These are phyloP conservation scores for Phodopus roborovskii DNA, from an alignment of 2,113 vertebrate genomes.

Conservation along the genomic window DNA sequence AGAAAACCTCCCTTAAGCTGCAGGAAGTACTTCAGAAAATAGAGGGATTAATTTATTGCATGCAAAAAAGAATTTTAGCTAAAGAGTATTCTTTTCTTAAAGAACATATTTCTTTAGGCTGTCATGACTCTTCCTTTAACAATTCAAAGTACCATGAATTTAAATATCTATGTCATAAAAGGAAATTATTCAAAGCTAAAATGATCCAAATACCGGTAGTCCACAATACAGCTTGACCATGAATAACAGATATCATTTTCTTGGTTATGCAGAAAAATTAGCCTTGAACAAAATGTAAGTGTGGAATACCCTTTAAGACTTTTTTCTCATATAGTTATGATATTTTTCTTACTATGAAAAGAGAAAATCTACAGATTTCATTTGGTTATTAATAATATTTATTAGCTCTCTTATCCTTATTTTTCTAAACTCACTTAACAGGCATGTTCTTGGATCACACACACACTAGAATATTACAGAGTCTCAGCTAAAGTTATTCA, in stretches of 20 bases:
- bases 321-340: not conserved
- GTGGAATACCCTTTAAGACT: not conserved
- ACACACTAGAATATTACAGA: not conserved
- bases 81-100: not conserved
- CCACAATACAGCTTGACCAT: not conserved
- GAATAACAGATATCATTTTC: not conserved
- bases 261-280: not conserved
- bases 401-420: not conserved
- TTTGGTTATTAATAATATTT: not conserved
- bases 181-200: conserved; percentile 35
- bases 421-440: not conserved
- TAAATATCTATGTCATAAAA: conserved; percentile 8
- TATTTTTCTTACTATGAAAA: not conserved
- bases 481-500: not conserved
- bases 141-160: not conserved
- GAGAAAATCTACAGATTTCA: not conserved
- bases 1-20: not conserved
- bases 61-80: not conserved
- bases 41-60: not conserved
- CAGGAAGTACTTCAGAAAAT: conserved; percentile 20
- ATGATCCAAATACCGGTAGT: not conserved
- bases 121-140: not conserved
- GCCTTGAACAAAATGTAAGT: conserved; percentile 11
- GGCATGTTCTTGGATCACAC: not conserved
- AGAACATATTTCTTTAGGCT: not conserved